Evolutionary conservation across 92 coral and sea anemone species (phyloP).

Genomic region (Zoanthus gigantus): DNA sequence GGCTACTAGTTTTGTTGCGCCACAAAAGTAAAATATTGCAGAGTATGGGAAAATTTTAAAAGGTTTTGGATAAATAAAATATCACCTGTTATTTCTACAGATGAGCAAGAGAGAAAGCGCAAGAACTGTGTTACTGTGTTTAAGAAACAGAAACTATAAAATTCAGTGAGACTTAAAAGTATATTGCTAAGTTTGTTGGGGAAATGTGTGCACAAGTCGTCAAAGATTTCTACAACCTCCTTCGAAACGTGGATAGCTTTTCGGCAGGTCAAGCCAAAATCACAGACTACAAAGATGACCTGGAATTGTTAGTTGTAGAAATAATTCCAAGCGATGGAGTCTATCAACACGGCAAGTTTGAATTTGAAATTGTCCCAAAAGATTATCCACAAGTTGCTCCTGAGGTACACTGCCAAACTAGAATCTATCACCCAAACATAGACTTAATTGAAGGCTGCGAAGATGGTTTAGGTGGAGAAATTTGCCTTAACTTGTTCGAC

Average conservation of each 20-base stretch:
- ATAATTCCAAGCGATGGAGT: conserved; percentile 83
- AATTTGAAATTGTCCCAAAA: conserved; percentile 55
- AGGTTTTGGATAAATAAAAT: neutral
- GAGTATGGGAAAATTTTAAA: neutral
- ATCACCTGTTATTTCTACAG: neutral
- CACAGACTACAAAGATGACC: conserved; percentile 70
- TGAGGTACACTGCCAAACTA: conserved; percentile 63
- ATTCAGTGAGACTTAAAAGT: neutral
- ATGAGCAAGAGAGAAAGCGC: too few species aligned
- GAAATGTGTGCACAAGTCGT: conserved; percentile 68
- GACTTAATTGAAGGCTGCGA: conserved; percentile 47
- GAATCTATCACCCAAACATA: conserved; percentile 93
- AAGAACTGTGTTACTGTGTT: neutral
- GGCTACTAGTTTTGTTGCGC: conserved; percentile 42
- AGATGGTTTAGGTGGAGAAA: conserved; percentile 35
- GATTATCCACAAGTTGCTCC: conserved; percentile 81
- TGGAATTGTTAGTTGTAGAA: conserved; percentile 74
- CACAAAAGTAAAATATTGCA: conserved; percentile 51
- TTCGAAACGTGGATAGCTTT: conserved; percentile 80
- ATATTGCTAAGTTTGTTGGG: neutral
- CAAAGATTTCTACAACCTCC: conserved; percentile 86
- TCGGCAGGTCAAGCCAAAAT: conserved; percentile 85
- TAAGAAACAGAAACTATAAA: neutral
- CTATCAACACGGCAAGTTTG: conserved; percentile 84
- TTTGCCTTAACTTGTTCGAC: conserved; percentile 89